Conservation (phyloP, 2,113 vertebrate genomes). For the Toxotes jaculatrix region DNA sequence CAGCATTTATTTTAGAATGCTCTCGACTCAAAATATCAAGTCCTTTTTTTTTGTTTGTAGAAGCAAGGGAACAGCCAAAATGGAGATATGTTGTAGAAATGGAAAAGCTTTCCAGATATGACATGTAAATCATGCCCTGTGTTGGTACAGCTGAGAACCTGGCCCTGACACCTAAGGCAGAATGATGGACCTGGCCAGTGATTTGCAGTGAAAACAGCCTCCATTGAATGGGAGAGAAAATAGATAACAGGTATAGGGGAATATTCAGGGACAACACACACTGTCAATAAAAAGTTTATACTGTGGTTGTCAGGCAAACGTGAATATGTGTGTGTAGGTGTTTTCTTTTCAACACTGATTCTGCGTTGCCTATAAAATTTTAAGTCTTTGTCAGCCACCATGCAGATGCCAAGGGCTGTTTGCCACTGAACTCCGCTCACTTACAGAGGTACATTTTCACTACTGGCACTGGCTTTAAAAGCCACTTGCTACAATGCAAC, state of each 20-base stretch:
- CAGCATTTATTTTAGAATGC: background rate
- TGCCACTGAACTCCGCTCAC: background rate
- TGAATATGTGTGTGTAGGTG: background rate
- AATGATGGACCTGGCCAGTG: slow-evolving; percentile 45
- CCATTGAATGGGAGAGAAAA: slow-evolving; percentile 35
- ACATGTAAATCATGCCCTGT: slow-evolving; percentile 59
- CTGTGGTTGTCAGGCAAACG: slow-evolving; percentile 39
- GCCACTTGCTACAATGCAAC: background rate
- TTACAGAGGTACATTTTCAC: background rate
- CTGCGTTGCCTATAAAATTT: slow-evolving; percentile 17
- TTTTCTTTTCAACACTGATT: slow-evolving; percentile 33
- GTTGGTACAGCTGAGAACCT: slow-evolving; percentile 40
- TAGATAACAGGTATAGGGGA: slow-evolving; percentile 30
- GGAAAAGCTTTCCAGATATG: slow-evolving; percentile 45
- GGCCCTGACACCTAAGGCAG: slow-evolving; percentile 44
- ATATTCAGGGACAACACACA: slow-evolving; percentile 36
- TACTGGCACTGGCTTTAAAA: background rate
- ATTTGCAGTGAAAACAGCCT: slow-evolving; percentile 54
- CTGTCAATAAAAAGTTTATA: slow-evolving; percentile 38
- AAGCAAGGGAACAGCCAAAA: background rate
- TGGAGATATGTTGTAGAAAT: background rate
- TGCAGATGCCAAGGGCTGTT: slow-evolving; percentile 1
- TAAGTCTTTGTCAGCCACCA: slow-evolving; percentile 9
- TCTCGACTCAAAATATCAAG: slow-evolving; percentile 1
- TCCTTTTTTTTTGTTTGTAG: slow-evolving; percentile 19